Evolutionary conservation across 2,113 vertebrate species (phyloP), one percentile per base, ranked within the genome.

Genomic region (Cyprinodon tularosa): DNA sequence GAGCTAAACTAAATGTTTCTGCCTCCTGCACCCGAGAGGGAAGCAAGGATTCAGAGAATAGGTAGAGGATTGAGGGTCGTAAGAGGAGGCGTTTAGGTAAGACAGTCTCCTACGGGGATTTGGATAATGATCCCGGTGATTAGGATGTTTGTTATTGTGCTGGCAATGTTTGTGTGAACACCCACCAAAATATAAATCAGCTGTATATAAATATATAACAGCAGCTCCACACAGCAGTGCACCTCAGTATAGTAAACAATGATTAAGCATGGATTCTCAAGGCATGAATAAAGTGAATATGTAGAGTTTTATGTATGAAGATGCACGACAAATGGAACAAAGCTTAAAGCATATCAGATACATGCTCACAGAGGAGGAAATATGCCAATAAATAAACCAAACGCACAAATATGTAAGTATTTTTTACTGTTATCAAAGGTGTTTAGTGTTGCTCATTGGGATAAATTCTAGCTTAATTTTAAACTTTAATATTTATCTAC

Each of bases 101-200:
- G 75, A 77, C n/a, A 44, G 75, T 12, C 71, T 76, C 76, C 84
- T 82, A 64, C 45, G 15, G 89, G 86, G 86, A 89, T 87, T 76
- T 76, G 71, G 85, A 84, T 92, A 89, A 91, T 88, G 91, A 90
- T 89, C 91, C 57, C 71, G 82, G 85, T 91, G 89, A 92, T 92
- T 85, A 91, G 80, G 78, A 90, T 85, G 84, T 89, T 91, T 88
- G 88, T 81, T 86, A 74, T 90, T 81, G 83, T 86, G 82, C 68
- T 85, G 81, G 60, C 64, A 71, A 81, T 84, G 85, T 86, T 86
- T 83, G 66, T 39, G 67, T 38, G 57, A 82, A 86, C 75, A 77
- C 77, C 68, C 82, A 77, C 74, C 67, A 76, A 84, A 65, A 80
- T 40, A 79, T 61, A 74, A 50, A 82, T 44, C 66, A 47, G 45